Evolutionary conservation across 2,797 vertebrate species (phyloP), one percentile per base, ranked within the genome.

Genomic region (Xenopus petersii): DNA sequence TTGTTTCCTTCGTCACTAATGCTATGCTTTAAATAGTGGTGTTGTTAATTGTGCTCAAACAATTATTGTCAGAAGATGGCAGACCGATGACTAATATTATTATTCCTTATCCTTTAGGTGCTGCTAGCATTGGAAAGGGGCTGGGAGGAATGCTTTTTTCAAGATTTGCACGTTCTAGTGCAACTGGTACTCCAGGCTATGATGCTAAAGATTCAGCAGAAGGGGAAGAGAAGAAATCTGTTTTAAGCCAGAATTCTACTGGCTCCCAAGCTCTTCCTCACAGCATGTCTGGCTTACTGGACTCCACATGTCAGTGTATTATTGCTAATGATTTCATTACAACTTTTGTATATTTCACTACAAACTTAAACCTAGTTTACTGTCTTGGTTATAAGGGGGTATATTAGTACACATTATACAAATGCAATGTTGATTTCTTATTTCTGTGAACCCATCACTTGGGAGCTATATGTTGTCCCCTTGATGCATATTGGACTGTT

Each of bases 141-240:
- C 95, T 99, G 0, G 94, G 98, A 8, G 97, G 95, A 79, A 99
- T 99, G 89, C 85, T 99, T 12, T 97, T 99, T 82, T 98, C 96
- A 0, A 93, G 95, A 42, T 98, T 99, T 82, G 95, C 96, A 3
- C 92, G 95, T 58, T 94, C 95, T 59, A 94, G 89, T 82, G 90
- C 92, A 64, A 86, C 93, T 76, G 82, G 90, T 54, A 80, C 91
- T 0, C 93, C 93, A 2, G 83, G 88, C 2, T 88, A 93, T 0
- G 95, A 95, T 56, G 55, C 84, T 7, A 92, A 88, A 72, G 92
- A 92, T 0, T 88, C 86, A 2, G n/a, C 88, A 0, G 96, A 94
- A 5, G 88, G 84, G 11, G 93, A 91, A 0, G 84, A 94, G 7
- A 96, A 93, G 83, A 91, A 91, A 13, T 70, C 88, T 1, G 59